Evolutionary conservation across 2,113 vertebrate genomes (phyloP).

Genomic region (Genyomyrus donnyi): DNA sequence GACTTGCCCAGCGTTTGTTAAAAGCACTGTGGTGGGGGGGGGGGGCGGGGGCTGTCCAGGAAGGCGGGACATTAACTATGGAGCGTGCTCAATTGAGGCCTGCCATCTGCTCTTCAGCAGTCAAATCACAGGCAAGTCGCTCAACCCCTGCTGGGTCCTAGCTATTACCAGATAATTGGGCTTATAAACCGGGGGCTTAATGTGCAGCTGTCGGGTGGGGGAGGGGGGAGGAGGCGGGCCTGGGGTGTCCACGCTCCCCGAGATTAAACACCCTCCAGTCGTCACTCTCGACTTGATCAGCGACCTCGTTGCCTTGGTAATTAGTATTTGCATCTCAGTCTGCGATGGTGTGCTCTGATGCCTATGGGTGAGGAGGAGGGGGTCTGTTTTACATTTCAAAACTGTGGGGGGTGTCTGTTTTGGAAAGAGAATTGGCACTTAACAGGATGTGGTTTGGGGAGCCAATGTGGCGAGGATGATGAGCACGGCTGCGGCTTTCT

Average conservation of each 20-base stretch:
- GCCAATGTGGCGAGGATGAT: background rate
- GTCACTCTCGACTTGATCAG: constrained; percentile 24
- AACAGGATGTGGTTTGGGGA: background rate
- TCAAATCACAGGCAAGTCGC: constrained; percentile 41
- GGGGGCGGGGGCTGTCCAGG: background rate
- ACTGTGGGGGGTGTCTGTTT: constrained; percentile 25
- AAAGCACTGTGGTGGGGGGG: background rate
- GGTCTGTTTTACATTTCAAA: constrained; percentile 49
- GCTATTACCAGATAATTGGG: constrained; percentile 45
- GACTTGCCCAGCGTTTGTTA: background rate
- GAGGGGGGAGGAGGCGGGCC: constrained; percentile 14
- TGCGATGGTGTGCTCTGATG: constrained; percentile 46
- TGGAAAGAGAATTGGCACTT: constrained; percentile 25
- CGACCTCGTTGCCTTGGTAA: constrained; percentile 40
- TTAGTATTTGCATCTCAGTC: constrained; percentile 36
- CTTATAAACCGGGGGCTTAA: constrained; percentile 40
- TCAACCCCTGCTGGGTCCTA: constrained; percentile 21
- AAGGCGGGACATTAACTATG: constrained; percentile 23
- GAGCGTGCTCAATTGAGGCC: constrained; percentile 28
- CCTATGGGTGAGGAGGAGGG: constrained; percentile 26
- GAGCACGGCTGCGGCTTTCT: background rate
- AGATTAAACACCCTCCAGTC: constrained; percentile 10
- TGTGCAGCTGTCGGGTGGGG: constrained; percentile 56
- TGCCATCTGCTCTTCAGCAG: constrained; percentile 58
- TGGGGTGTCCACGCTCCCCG: constrained; percentile 3